Conservation (phyloP, 2,888 invertebrate genomes). For the Eutolmus rufibarbis region DNA sequence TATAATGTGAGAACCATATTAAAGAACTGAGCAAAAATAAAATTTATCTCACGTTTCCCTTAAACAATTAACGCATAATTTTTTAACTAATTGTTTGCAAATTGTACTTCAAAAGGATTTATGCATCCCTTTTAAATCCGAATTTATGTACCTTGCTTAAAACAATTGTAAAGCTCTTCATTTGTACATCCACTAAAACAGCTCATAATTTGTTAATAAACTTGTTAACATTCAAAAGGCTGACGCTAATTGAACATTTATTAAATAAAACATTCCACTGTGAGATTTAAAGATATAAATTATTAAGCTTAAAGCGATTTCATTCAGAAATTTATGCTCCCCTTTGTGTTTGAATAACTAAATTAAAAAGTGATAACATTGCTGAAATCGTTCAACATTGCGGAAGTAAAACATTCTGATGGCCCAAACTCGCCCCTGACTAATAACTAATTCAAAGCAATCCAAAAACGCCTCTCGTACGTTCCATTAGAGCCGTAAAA, state of each 20-base stretch:
- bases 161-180: not conserved
- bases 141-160: not conserved
- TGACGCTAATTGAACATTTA: not conserved
- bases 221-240: not conserved
- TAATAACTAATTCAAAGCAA: not conserved
- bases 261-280: not conserved
- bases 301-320: not conserved
- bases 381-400: not conserved
- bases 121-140: not conserved
- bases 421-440: not conserved
- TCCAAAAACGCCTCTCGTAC: not conserved
- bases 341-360: not conserved
- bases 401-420: not conserved
- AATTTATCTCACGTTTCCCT: not conserved
- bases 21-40: not conserved
- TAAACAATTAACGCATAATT: not conserved
- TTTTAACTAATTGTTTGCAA: not conserved
- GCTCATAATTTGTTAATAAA: not conserved
- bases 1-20: not conserved
- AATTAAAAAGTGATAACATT: not conserved
- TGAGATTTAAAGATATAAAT: not conserved
- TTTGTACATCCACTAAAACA: not conserved
- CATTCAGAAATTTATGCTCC: not conserved
- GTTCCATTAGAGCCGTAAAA: not conserved
- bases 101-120: not conserved